Conservation (phyloP, 2,888 invertebrate species). For the Iselma pallidipennis region DNA sequence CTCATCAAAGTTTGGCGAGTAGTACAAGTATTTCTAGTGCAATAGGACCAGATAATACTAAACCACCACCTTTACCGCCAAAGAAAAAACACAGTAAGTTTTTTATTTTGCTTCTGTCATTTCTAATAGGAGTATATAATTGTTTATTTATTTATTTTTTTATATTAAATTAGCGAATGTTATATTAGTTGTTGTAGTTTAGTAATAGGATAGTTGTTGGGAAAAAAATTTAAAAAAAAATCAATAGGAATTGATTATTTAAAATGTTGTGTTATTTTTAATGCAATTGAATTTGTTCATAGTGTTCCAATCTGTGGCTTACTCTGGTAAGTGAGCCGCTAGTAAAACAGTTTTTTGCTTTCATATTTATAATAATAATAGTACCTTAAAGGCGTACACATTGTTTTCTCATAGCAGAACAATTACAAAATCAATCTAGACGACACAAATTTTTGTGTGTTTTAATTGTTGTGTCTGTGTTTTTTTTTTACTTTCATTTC, state of each 20-base stretch:
- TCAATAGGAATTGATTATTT: slow-evolving; percentile 27
- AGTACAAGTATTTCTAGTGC: slow-evolving; percentile 37
- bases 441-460: no score
- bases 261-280: slow-evolving; percentile 48
- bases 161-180: not conserved
- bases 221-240: slow-evolving; percentile 7
- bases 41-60: slow-evolving; percentile 62
- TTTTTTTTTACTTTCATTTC: no score
- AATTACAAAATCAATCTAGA: no score
- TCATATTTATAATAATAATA: no score
- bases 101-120: slow-evolving; percentile 19
- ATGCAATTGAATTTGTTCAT: slow-evolving; percentile 53
- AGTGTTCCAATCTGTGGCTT: slow-evolving; percentile 97
- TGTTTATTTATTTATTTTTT: no score
- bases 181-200: slow-evolving; percentile 5
- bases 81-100: slow-evolving; percentile 96
- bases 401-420: no score
- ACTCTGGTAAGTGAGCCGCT: slow-evolving; percentile 85
- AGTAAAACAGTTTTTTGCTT: slow-evolving; percentile 12
- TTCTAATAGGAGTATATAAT: not conserved
- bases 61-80: slow-evolving; percentile 87
- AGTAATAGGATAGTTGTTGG: slow-evolving; percentile 13
- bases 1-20: slow-evolving; percentile 45
- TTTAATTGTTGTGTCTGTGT: no score
- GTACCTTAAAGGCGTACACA: no score